phyloP scores from a whole-genome alignment of 2,113 vertebrate genomes.

The Calyptommatus sinebrachiatus region DNA sequence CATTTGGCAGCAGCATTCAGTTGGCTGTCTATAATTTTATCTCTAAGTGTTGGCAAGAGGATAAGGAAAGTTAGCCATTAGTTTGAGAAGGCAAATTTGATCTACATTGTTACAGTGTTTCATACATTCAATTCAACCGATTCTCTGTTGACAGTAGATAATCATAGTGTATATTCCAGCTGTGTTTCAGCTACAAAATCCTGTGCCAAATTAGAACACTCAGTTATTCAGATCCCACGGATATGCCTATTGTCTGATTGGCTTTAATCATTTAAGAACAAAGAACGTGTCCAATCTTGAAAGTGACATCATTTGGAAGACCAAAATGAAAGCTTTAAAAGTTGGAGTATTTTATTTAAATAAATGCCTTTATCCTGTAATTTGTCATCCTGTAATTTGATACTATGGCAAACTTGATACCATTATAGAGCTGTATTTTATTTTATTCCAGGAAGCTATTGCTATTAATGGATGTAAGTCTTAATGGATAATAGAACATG shows the following conservation, averaged over 20 bases:
- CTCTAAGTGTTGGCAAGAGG: not conserved
- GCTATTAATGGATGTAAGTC: too few species aligned
- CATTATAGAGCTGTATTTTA: not conserved
- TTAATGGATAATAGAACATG: too few species aligned
- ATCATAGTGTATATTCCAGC: constrained; percentile 3
- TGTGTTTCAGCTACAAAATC: not conserved
- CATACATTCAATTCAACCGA: not conserved
- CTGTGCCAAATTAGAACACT: not conserved
- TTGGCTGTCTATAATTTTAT: constrained; percentile 25
- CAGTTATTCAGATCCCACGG: not conserved
- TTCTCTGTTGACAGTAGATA: not conserved
- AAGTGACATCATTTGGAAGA: not conserved
- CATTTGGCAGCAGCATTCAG: constrained; percentile 16
- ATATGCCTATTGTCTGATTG: not conserved
- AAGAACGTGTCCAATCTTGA: not conserved
- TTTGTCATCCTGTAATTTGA: not conserved
- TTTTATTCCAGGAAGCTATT: too few species aligned
- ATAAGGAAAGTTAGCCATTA: constrained; percentile 1
- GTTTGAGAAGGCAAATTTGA: not conserved
- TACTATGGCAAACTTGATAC: not conserved
- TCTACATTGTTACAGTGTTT: not conserved
- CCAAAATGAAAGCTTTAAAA: not conserved
- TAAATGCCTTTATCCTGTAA: not conserved
- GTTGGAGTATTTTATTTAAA: not conserved
- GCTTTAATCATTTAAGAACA: not conserved